These are phyloP conservation scores for Saccopteryx leptura DNA, from an alignment of 2,113 vertebrate genomes.

Conservation along the genomic window DNA sequence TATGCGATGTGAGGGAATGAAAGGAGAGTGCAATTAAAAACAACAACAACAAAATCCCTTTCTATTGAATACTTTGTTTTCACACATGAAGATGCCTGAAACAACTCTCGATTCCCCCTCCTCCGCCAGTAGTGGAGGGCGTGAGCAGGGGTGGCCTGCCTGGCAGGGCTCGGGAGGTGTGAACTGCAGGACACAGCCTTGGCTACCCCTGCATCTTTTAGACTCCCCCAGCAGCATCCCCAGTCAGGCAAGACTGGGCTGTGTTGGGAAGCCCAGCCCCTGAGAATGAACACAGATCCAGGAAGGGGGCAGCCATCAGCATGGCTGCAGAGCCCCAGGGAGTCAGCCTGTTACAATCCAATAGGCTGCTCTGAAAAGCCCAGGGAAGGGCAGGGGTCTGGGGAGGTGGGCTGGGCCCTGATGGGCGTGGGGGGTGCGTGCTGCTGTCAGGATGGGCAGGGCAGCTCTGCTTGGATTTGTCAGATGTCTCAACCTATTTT, in stretches of 20 bases:
- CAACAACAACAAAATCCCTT: background rate
- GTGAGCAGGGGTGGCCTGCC: background rate
- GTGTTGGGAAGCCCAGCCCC: background rate
- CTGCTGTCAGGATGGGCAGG: background rate
- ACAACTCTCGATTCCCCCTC: background rate
- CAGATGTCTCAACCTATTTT: conserved; percentile 76
- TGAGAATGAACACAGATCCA: background rate
- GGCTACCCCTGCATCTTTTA: background rate
- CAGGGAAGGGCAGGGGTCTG: background rate
- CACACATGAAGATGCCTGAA: background rate
- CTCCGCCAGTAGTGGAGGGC: background rate
- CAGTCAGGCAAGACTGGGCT: background rate
- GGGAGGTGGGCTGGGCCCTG: background rate
- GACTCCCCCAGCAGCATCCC: background rate
- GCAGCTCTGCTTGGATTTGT: conserved; percentile 58
- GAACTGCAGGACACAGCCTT: background rate
- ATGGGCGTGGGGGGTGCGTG: background rate
- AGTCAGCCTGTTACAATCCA: background rate
- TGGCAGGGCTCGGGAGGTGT: background rate
- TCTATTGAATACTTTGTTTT: background rate
- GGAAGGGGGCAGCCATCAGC: background rate
- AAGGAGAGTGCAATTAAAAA: background rate
- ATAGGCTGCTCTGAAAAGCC: conserved; percentile 37
- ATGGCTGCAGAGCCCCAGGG: background rate
- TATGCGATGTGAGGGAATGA: background rate